Evolutionary conservation across 1,140 invertebrate species (phyloP), one percentile per base, ranked within the genome.

Genomic region (Phymastichus coffea): DNA sequence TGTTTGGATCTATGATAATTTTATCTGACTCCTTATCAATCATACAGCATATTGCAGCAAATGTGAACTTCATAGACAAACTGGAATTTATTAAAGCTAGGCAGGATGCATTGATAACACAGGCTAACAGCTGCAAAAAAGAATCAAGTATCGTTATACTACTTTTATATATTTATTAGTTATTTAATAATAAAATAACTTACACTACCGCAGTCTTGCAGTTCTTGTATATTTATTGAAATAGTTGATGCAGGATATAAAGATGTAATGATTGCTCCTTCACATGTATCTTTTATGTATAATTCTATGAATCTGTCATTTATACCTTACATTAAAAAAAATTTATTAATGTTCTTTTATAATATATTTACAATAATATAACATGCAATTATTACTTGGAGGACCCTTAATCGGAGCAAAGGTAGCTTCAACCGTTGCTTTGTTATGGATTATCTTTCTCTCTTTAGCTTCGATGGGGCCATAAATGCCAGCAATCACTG

Each of bases 131-230:
- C 90, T 93, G 56, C 54, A 68, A 75, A 70, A 65, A 63, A 15
- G 15, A 41, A 43, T 41, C 8, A 30, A 44, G 38, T 30, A 44
- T 44, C 38, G 4, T 28, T 44, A 6, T 30, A 28, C 9, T 15
- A 17, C 4, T 19, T 47, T 26, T 14, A 48, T 37, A 26, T 40
- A 46, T 23, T 23, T 53, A 41, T 6, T 53, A 10, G 53, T 37
- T 12, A 25, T 41, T 37, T 58, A 7, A 53, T 28, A 17, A 58
- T 33, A 1, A 49, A 51, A 20, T 10, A 19, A 54, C 80, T 82
- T 81, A 94, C 90, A 59, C 90, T 90, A 61, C 92, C 91, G 72
- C 81, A 84, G 80, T 94, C 86, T 78, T 95, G 88, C 65, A 95
- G 79, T 81, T 96, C 93, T 80, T 96, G 93, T 56, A 95, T 69